Conservation (phyloP, 2,797 vertebrate genomes). For the Poliocrania exsul region DNA sequence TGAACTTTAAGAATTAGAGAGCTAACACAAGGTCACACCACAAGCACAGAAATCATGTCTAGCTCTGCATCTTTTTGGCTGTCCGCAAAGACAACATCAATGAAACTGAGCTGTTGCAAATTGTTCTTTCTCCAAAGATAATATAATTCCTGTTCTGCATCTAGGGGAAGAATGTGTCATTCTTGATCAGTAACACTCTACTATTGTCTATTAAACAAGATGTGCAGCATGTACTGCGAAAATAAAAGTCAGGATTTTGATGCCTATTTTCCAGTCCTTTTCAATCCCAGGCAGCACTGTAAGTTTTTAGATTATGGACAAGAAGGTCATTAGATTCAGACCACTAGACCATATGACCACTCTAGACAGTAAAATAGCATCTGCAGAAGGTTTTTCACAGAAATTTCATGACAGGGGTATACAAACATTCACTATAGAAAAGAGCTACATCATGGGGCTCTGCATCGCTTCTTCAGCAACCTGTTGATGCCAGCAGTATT, state of each 20-base stretch:
- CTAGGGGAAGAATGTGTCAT: neutral
- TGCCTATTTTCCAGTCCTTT: neutral
- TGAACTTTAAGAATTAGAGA: neutral
- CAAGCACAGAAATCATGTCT: neutral
- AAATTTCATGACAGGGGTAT: neutral
- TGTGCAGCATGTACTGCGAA: neutral
- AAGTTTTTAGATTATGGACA: neutral
- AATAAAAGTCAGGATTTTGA: neutral
- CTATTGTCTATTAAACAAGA: neutral
- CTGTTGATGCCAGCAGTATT: neutral
- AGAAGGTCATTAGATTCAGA: neutral
- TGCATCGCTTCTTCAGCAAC: neutral
- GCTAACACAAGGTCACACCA: neutral
- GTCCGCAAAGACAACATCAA: neutral
- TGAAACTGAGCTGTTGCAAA: neutral
- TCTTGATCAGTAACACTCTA: neutral
- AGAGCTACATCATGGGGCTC: neutral
- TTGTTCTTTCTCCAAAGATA: neutral
- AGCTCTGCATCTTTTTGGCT: neutral
- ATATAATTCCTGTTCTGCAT: neutral
- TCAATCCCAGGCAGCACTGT: neutral
- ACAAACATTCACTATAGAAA: neutral
- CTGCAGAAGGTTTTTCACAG: neutral
- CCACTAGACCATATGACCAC: neutral
- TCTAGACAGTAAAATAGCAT: neutral